Base-by-base conservation (phyloP, 1,140 invertebrate species). In the Drosophila micromelanica region DNA sequence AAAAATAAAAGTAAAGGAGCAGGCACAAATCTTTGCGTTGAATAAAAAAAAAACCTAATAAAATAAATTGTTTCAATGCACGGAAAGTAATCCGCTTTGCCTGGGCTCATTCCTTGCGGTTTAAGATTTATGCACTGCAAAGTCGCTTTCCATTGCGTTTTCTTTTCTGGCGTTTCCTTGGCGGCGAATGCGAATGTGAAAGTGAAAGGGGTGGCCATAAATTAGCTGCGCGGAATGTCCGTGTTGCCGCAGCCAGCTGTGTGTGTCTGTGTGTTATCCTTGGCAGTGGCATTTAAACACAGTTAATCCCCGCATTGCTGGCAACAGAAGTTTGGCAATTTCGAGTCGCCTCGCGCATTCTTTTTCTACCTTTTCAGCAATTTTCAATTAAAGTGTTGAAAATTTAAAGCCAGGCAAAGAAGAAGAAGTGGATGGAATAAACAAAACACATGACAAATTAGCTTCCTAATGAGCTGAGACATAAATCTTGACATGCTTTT, bases 1-100 rank as follows among this genome's bases (percentile, higher is more conserved):
- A 54, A 52, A 43, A 3, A 46, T 5, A 45, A 49, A 35, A 15
- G 20, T 9, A 35, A 65, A 54, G 51, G 13, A 27, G 17, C 12
- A 35, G 59, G 17, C 52, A 17, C 12, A 72, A 42, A 69, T 69
- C 20, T 42, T 61, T 60, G 69, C 42, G 51, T 35, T 32, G 43
- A 45, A 17, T 63, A 48, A 42, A 51, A 17, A 70, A 48, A 42
- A 51, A 75, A 76, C 54, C 45, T 51, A 86, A 86, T 86, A 87
- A 86, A 87, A 86, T 87, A 87, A 87, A 87, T 87, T 87, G 82
- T 89, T 89, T 74, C 76, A 89, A 76, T 87, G 84, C 84, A 87
- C 82, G 82, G 46, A 60, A 61, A 68, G 82, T 87, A 87, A 87
- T 87, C 82, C 79, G 82, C 82, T 87, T 84, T 79, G 40, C 72